Evolutionary conservation across 2,888 invertebrate species (phyloP), one percentile per base, ranked within the genome.

Genomic region (Dynastes tityus): DNA sequence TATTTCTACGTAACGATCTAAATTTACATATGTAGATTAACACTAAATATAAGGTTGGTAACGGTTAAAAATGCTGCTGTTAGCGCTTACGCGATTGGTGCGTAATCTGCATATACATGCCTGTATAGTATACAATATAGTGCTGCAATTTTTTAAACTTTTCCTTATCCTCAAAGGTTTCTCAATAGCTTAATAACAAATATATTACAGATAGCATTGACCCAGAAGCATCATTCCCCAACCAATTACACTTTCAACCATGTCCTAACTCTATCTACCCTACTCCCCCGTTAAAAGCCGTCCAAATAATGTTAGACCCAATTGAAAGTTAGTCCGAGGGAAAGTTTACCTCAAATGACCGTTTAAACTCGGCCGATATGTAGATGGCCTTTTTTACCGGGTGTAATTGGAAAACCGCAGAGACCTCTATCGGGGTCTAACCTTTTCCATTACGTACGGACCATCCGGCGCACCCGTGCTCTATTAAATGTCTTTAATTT

Each of bases 271-370:
- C 16, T 22, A 22, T 58, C 55, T 55, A 55, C n/a, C n/a, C 55
- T 6, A 58, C n/a, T 45, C 40, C 65, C 40, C 40, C 37, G 65
- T 40, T 65, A 37, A 37, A 65, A 16, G 16, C 65, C 32, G 37
- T n/a, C 65, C 16, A 45, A 65, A 40, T 40, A 65, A 65, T 40
- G 40, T 45, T 37, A 65, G 40, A 65, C 16, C 40, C 65, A 65
- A 65, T 65, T 65, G 65, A 65, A 65, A 65, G 5, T 65, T 65
- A 65, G 65, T 16, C 8, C 40, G 40, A 11, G 32, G 40, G 16
- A 32, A 16, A 65, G n/a, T 37, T 65, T 37, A 65, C 65, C 65
- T 65, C 37, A 65, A 65, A 65, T 65, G 65, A 65, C 65, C 65
- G 16, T 65, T 65, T 65, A 65, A 32, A 65, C 65, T 40, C 22